A percentile compares a stretch with the other conserved stretches of the same genome.
phyloP scores from a whole-genome alignment of 2,888 invertebrate species.

The Pandemis corylana region DNA sequence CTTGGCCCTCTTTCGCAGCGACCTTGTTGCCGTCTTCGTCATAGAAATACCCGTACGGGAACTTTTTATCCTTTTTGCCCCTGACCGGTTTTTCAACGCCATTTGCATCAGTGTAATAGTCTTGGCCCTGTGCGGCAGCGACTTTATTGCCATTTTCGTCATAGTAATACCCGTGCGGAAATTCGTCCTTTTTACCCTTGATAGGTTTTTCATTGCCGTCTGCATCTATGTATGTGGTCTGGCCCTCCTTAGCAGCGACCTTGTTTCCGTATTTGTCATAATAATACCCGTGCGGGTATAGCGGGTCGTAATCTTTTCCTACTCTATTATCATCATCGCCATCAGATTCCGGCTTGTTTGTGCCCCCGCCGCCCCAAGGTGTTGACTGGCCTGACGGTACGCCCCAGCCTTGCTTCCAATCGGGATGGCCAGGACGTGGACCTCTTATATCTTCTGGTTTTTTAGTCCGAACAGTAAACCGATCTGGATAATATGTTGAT shows the following conservation, averaged over 20 bases:
- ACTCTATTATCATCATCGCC: background rate
- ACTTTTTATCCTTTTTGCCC: background rate
- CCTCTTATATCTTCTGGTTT: background rate
- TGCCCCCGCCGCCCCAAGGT: background rate
- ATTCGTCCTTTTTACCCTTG: background rate
- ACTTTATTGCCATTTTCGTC: background rate
- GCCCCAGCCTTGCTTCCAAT: background rate
- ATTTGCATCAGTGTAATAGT: background rate
- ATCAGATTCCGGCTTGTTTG: background rate
- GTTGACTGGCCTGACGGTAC: background rate
- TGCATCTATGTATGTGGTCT: background rate
- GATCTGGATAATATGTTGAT: background rate
- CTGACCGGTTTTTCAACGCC: background rate
- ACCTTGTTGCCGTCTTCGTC: background rate
- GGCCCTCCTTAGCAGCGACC: background rate
- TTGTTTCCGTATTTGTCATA: background rate
- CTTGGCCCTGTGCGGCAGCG: background rate
- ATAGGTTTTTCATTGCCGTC: background rate
- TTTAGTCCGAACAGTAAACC: background rate
- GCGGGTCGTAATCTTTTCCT: background rate
- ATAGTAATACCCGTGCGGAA: background rate
- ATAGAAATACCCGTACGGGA: background rate
- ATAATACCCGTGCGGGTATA: background rate
- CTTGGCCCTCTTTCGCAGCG: background rate
- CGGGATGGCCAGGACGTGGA: background rate